These are phyloP conservation scores for Lasioglossum pauxillum DNA, from an alignment of 2,888 invertebrate species.

Conservation along the genomic window DNA sequence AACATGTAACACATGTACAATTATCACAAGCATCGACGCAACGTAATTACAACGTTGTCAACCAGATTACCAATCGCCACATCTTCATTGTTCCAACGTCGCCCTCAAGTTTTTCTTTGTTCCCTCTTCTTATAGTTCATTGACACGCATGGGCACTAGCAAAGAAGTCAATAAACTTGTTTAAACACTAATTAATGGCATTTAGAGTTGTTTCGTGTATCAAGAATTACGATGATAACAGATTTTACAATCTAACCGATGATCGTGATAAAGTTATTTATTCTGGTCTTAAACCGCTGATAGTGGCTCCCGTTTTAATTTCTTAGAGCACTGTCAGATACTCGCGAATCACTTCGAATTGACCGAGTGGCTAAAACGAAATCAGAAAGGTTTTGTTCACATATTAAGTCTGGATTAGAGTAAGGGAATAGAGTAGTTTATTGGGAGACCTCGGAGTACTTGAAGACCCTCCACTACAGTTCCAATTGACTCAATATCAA, in stretches of 20 bases:
- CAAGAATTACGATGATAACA: neutral
- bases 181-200: neutral
- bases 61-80: neutral
- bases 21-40: slow-evolving; percentile 1
- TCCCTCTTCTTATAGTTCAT: neutral
- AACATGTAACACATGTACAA: neutral
- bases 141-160: neutral
- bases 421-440: too few species aligned
- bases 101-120: slow-evolving; percentile 1
- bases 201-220: neutral
- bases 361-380: too few species aligned
- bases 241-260: neutral
- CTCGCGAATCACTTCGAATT: too few species aligned
- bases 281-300: neutral
- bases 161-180: neutral
- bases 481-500: neutral
- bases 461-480: neutral
- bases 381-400: too few species aligned
- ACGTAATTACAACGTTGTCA: neutral
- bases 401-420: too few species aligned
- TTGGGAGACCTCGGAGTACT: neutral
- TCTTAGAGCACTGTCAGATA: neutral
- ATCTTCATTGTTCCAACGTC: neutral
- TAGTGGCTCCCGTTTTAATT: neutral
- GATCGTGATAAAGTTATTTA: neutral